A percentile compares a stretch with the other conserved stretches of the same genome.
phyloP scores from a whole-genome alignment of 2,113 vertebrate genomes.

The Cebus imitator region DNA sequence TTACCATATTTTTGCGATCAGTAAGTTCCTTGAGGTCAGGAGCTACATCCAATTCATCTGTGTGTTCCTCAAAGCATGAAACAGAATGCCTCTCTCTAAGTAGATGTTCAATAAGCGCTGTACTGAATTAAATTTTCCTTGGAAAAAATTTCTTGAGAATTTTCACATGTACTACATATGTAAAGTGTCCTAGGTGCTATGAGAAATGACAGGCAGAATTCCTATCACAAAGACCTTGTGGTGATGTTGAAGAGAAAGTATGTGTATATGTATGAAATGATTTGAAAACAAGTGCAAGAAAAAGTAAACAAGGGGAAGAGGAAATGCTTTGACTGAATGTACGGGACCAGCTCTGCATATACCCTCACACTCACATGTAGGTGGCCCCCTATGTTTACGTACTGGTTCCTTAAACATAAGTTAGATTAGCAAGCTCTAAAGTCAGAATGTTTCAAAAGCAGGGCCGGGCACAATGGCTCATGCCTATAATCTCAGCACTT shows the following conservation, averaged over 20 bases:
- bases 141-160: not conserved
- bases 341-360: not conserved
- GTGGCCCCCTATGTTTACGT: not conserved
- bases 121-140: not conserved
- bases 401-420: not conserved
- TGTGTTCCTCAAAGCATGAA: not conserved
- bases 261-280: not conserved
- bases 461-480: not conserved
- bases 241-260: not conserved
- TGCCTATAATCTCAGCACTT: not conserved
- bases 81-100: not conserved
- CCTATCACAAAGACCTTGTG: not conserved
- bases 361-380: too few relatives aligned
- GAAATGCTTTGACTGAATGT: not conserved
- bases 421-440: not conserved
- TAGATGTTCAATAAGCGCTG: not conserved
- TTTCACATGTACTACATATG: not conserved
- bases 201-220: not conserved
- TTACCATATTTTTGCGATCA: not conserved
- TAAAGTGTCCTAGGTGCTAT: not conserved
- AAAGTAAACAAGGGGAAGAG: not conserved
- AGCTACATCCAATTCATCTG: not conserved
- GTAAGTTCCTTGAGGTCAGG: not conserved
- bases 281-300: not conserved
- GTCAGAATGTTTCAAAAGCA: not conserved